A percentile compares a stretch with the other conserved stretches of the same genome.
Evolutionary conservation across 37 sponge, comb jelly and placozoan genomes (phyloP).

Genomic region (Diacarnus erythraeanus): DNA sequence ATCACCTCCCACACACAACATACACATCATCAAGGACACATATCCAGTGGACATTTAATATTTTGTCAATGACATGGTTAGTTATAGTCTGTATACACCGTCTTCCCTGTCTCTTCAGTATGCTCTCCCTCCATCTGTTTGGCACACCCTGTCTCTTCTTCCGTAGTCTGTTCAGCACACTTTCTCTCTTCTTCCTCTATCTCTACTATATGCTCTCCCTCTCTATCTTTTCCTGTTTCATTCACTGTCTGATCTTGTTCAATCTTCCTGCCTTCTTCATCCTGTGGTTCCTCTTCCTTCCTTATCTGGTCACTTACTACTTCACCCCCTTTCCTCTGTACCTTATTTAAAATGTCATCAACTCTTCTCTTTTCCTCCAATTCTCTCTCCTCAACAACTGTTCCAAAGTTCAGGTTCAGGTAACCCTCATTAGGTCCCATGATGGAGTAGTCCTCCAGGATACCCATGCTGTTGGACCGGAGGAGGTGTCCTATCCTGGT

Average conservation of each 20-base stretch:
- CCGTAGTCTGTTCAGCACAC: background rate
- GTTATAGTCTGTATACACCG: background rate
- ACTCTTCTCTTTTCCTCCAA: conserved; percentile 9
- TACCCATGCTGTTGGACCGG: background rate
- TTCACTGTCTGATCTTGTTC: too few relatives aligned
- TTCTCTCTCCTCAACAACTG: background rate
- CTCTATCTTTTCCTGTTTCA: background rate
- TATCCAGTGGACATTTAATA: background rate
- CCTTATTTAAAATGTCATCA: background rate
- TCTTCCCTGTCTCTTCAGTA: background rate
- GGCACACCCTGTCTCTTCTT: background rate
- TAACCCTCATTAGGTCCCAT: background rate
- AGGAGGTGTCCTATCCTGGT: background rate
- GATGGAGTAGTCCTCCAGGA: background rate
- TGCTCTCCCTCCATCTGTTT: background rate
- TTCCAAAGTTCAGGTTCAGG: conserved; percentile 19
- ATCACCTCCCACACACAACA: background rate
- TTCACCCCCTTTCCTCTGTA: background rate
- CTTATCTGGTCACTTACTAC: too few relatives aligned
- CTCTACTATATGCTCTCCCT: background rate
- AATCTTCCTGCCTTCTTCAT: background rate
- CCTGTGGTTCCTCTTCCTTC: background rate
- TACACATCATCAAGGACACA: background rate
- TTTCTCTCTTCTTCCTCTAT: background rate
- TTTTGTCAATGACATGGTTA: background rate